Evolutionary conservation across 2,113 vertebrate species (phyloP), one percentile per base, ranked within the genome.

Genomic region (Columba janthina): DNA sequence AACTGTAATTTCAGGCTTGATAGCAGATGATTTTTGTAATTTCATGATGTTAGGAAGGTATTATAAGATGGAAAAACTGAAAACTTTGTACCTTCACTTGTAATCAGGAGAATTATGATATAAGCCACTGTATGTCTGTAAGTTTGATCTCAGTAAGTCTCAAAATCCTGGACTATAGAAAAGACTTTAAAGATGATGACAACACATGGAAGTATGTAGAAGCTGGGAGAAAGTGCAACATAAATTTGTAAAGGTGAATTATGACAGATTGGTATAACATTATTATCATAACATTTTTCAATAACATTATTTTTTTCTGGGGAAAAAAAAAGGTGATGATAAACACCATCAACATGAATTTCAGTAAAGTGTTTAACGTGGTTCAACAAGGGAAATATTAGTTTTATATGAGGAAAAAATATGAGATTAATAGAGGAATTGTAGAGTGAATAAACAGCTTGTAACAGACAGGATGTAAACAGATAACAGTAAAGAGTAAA

Each of bases 321-420:
- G 2, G 2, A 6, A 25, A 32, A 53, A 51, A 31, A 34, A 26
- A 42, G 6, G 3, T 34, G 3, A 2, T 24, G 11, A 50, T 34
- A 46, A 80, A 56, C 6, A 25, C 12, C 21, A 42, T 40, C 50
- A 62, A 40, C 6, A 7, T 46, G 9, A 77, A 56, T 40, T 75
- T 89, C 24, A 75, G 31, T 61, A 4, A 54, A 20, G 11, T 36
- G 29, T 38, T 78, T 57, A 31, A 51, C n/a, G 19, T 71, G 51
- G 3, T 8, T 71, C 14, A n/a, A 42, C 11, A 20, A 1, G 10
- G 29, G 14, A 48, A 66, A 71, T 65, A 65, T 3, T 79, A 60
- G 9, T 60, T 60, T 74, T 60, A 51, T 14, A 22, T 28, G 20
- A 15, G 7, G 18, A 6, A 18, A 61, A 61, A 90, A 66, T 2